These are phyloP conservation scores for Erinaceus europaeus DNA, from an alignment of 2,113 vertebrate species.

Conservation along the genomic window DNA sequence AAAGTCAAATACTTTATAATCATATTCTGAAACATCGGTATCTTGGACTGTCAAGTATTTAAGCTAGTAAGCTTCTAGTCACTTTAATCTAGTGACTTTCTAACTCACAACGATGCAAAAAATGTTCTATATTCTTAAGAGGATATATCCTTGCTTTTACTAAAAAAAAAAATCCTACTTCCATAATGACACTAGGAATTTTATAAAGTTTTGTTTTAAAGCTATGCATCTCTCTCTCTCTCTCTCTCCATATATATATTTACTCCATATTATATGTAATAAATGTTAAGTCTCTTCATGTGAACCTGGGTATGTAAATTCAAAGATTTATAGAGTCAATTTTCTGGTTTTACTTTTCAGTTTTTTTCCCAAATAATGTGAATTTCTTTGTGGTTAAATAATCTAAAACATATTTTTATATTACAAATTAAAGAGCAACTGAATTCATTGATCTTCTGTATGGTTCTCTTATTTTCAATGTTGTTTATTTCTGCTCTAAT, in stretches of 20 bases:
- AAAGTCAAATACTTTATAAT: not conserved
- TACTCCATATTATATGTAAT: not conserved
- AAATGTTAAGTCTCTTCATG: not conserved
- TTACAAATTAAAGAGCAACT: not conserved
- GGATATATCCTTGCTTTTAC: not conserved
- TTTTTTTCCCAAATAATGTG: not conserved
- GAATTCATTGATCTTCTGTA: constrained; percentile 7
- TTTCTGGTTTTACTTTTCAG: not conserved
- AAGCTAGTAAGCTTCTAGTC: not conserved
- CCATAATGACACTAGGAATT: not conserved
- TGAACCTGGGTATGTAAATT: not conserved
- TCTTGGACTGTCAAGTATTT: not conserved
- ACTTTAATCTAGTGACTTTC: not conserved
- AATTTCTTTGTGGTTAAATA: constrained; percentile 2
- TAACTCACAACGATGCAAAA: not conserved
- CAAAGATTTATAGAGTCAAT: not conserved
- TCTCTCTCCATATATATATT: not conserved
- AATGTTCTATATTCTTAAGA: not conserved
- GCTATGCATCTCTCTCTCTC: too few species aligned
- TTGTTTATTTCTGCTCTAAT: not conserved
- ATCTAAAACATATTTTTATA: constrained; percentile 1
- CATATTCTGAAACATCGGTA: not conserved
- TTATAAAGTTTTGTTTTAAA: not conserved
- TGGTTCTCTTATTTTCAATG: not conserved
- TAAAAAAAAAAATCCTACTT: not conserved